Base-by-base conservation (phyloP, 2,888 invertebrate species). In the Schrankia costaestrigalis region DNA sequence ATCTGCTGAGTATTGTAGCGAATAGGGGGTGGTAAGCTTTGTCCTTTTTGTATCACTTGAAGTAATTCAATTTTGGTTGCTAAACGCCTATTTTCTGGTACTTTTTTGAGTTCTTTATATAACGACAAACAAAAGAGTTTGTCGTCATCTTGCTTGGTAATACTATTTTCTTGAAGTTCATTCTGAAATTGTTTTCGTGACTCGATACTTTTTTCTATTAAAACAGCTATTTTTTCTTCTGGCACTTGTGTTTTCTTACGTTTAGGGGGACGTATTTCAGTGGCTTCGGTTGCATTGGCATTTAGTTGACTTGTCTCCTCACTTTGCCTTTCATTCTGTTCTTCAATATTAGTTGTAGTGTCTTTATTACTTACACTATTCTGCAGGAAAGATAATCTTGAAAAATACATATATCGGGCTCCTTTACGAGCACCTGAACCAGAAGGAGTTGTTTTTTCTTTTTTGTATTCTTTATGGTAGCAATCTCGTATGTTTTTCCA, bases 41-140 rank as follows among this genome's bases (percentile, higher is more conserved):
- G n/a, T n/a, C n/a, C n/a, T n/a, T n/a, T n/a, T n/a, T n/a, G n/a
- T n/a, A n/a, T n/a, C n/a, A n/a, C n/a, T 17, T 5, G 17, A 17
- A 56, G 42, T 35, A 61, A 56, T 48, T 61, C 55, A 54, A 58
- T 59, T 58, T 61, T 63, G 22, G 53, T 48, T 37, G 46, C 40
- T 40, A 60, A 46, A 39, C 56, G 47, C 35, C 32, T 43, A 46
- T 56, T 45, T 43, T 60, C 56, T 45, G 59, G 56, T 34, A 59
- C 53, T 56, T 63, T 59, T 39, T 33, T 52, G 12, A 56, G 37
- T 43, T 56, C 57, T 43, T 56, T 57, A 35, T 52, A 40, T 37
- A 56, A 51, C 27, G 56, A 61, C 41, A 62, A 51, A 50, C 61
- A 58, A 56, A 63, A 60, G 9, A 60, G 53, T 47, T 63, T 60